Conservation (phyloP, 2,888 invertebrate genomes). For the Sialis lutaria region DNA sequence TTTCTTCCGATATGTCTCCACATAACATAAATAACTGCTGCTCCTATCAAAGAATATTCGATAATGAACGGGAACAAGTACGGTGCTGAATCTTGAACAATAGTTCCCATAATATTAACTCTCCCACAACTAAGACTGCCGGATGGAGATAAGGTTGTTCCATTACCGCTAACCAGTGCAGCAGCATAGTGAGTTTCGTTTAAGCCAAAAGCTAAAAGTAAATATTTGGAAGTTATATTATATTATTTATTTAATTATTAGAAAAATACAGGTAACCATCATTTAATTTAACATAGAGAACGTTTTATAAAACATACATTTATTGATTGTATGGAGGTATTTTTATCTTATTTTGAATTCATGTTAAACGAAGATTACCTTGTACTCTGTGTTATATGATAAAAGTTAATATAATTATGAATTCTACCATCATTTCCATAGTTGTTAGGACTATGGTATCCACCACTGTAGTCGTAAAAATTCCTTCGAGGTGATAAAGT, state of each 20-base stretch:
- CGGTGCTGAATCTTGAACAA: conserved; percentile 83
- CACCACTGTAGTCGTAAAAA: conserved; percentile 24
- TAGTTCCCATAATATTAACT: conserved; percentile 80
- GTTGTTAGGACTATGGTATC: conserved; percentile 16
- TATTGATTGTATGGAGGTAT: too few species aligned
- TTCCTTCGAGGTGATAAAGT: conserved; percentile 14
- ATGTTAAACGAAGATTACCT: too few species aligned
- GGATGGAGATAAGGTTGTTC: background rate
- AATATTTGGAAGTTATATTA: too few species aligned
- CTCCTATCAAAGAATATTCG: conserved; percentile 88
- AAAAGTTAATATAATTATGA: too few species aligned
- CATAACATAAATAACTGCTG: conserved; percentile 90
- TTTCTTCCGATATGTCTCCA: conserved; percentile 88
- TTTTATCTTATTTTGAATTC: too few species aligned
- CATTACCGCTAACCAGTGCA: conserved; percentile 5
- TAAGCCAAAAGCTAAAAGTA: too few species aligned
- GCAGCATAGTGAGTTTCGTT: background rate
- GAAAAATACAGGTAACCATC: too few species aligned
- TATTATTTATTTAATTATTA: too few species aligned
- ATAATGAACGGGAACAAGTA: conserved; percentile 92
- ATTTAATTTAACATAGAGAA: too few species aligned
- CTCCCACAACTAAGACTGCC: conserved; percentile 51
- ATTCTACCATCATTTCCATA: background rate
- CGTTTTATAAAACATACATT: too few species aligned
- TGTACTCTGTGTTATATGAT: too few species aligned